Conservation (phyloP, 2,797 vertebrate species). For the Sorex maritimensis region DNA sequence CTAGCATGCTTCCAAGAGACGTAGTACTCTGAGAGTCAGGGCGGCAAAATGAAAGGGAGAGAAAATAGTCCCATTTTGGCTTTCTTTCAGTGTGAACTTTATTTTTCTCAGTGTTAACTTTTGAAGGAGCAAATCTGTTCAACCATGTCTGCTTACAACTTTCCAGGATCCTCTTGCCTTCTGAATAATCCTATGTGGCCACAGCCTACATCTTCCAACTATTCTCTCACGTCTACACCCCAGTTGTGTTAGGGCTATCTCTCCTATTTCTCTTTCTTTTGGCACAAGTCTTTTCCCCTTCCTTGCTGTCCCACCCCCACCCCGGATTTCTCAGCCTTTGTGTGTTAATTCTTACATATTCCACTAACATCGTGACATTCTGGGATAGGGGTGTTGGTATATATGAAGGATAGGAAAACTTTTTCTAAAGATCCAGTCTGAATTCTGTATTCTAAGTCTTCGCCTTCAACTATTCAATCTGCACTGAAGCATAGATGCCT, state of each 20-base stretch:
- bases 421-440: neutral
- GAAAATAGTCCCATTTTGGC: neutral
- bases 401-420: neutral
- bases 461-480: neutral
- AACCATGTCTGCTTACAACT: neutral
- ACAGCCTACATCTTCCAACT: neutral
- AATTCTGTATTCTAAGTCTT: neutral
- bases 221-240: neutral
- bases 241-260: neutral
- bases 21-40: constrained; percentile 53
- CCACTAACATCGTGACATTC: neutral
- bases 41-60: neutral
- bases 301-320: neutral
- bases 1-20: constrained; percentile 20
- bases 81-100: no score
- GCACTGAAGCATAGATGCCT: neutral
- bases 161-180: neutral
- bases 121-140: neutral
- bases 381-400: neutral
- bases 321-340: neutral
- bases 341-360: neutral
- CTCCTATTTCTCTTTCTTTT: neutral
- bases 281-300: neutral
- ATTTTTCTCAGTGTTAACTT: neutral
- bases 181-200: neutral